Base-by-base conservation (phyloP, 2,797 vertebrate species). In the Iguana delicatissima region DNA sequence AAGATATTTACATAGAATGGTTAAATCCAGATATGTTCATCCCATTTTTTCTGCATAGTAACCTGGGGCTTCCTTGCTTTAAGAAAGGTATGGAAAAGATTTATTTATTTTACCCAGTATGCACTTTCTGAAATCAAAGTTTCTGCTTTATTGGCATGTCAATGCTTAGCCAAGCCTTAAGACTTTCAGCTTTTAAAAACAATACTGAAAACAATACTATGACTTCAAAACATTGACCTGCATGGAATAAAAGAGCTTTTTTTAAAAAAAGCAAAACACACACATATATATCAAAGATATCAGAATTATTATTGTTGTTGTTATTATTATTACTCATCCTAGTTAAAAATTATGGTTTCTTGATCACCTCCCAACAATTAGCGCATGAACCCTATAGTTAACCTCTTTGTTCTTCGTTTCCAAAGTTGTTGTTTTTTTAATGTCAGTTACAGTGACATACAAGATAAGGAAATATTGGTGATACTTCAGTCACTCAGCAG, bases 191-290 rank as follows among this genome's bases (percentile, higher is more conserved):
- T 89, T 94, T 92, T 91, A 90, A 91, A 86, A 89, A 95, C 92
- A 94, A 92, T 93, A 80, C 92, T 92, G 92, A 95, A 92, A 89
- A 29, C 90, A 94, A 92, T 92, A 85, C 93, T 93, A 93, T 89
- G 89, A 55, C 50, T 29, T 85, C 72, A 69, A 42, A 46, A 76
- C 67, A 42, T 50, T 89, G 72, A 84, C 82, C 32, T 42, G 24
- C 12, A 32, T 24, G 13, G 55, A 89, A 76, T 76, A 76, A 76
- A 76, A 7, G 59, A 24, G 22, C n/a, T 29, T 83, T 52, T 52
- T 55, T 18, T 38, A 13, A 35, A 72, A 55, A 62, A 42, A 9
- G 8, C 1, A 20, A 8, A 9, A 6, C 2, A 35, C 50, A 62
- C 46, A 12, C 13, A n/a, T 13, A 24, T 6, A 12, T 18, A 18